A percentile compares a stretch with the other conserved stretches of the same genome.
Conservation (phyloP, 2,113 vertebrate species). For the Dipodomys stephensi region DNA sequence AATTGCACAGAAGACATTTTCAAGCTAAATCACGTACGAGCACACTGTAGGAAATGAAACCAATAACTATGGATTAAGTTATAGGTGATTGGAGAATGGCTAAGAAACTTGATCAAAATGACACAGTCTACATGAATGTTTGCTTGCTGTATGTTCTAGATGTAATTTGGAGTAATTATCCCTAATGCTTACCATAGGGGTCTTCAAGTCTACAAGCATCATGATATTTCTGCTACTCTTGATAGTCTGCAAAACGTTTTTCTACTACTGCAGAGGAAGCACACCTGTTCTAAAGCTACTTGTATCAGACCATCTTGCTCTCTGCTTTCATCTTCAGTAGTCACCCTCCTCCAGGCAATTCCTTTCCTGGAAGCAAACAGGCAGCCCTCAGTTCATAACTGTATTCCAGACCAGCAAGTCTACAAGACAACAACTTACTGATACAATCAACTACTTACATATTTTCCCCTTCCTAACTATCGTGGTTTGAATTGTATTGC, state of each 20-base stretch:
- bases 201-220: not conserved
- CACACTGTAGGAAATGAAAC: not conserved
- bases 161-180: slow-evolving; percentile 5
- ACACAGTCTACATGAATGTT: not conserved
- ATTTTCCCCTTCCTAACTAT: not conserved
- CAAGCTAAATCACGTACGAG: not conserved
- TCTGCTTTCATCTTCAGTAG: too few species aligned
- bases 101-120: not conserved
- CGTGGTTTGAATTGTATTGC: not conserved
- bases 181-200: not conserved
- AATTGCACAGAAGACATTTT: not conserved
- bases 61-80: not conserved
- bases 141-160: not conserved
- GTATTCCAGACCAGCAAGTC: not conserved
- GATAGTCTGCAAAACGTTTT: slow-evolving; percentile 1
- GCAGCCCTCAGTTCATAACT: not conserved
- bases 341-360: not conserved
- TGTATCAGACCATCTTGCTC: not conserved
- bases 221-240: not conserved
- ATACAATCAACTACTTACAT: not conserved
- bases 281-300: too few species aligned
- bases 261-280: not conserved
- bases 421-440: not conserved
- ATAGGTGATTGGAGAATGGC: not conserved
- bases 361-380: not conserved